Base-by-base conservation (phyloP, 2,888 invertebrate species). In the Camponotus fellah region DNA sequence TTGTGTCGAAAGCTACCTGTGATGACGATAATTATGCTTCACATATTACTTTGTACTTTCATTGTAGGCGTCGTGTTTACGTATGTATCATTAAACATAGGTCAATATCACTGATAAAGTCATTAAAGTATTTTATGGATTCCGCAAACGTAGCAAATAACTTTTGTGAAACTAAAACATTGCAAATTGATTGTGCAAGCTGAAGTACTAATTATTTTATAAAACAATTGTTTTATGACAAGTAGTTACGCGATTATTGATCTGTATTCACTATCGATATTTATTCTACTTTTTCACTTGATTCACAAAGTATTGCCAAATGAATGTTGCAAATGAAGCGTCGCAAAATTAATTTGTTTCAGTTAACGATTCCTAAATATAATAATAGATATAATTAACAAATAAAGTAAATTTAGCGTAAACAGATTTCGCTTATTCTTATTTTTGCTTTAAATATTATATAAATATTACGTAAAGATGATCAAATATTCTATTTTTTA, bases 11-110 rank as follows among this genome's bases (percentile, higher is more conserved):
- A 85, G 49, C 37, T 71, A 69, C 49, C 53, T n/a, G 40, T 69
- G 77, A 87, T 87, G 82, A 88, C 77, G 88, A 88, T 83, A 68
- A 88, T 87, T 88, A 83, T 83, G 66, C 79, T 65, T 77, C 60
- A 49, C 64, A 64, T 71, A 68, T 82, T 84, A 75, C 34, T 82
- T 76, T 74, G 83, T 86, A 86, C 71, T 88, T 86, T 86, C 79
- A 64, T 49, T 43, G 46, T 69, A 58, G 43, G 58, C 68, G 32
- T 53, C 8, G 53, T 53, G 77, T 77, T 64, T 64, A 64, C 40
- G 58, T 53, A 53, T 53, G 34, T 60, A 46, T 80, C 34, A 17
- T 21, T 56, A 32, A 60, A 4, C 21, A 14, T 21, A 8, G 17
- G 34, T 72, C 79, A 21, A 37, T 72, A 72, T 58, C 26, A 21